These are phyloP conservation scores for Pelecanoides urinatrix DNA, from an alignment of 2,113 vertebrate genomes.

Conservation along the genomic window DNA sequence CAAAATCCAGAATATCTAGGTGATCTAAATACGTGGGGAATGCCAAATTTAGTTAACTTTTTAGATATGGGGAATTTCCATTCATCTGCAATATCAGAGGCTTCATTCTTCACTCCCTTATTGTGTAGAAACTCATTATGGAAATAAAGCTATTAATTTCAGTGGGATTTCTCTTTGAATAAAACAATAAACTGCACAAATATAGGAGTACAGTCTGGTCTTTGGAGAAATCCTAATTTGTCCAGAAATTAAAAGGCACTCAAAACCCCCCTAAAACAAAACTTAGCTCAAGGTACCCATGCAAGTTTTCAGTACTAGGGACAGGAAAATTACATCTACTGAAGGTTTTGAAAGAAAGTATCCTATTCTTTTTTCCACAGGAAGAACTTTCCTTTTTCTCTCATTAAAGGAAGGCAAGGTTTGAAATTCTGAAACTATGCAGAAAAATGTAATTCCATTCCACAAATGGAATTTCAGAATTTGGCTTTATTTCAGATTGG, in stretches of 20 bases:
- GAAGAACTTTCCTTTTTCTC: neutral
- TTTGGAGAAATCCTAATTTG: neutral
- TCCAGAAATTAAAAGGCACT: neutral
- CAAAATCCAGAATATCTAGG: neutral
- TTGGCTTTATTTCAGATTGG: neutral
- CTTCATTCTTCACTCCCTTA: neutral
- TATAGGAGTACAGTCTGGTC: neutral
- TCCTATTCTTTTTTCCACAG: neutral
- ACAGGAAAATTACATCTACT: neutral
- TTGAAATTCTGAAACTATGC: neutral
- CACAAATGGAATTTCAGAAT: neutral
- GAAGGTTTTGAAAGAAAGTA: neutral
- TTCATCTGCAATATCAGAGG: neutral
- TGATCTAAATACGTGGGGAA: neutral
- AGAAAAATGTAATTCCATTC: neutral
- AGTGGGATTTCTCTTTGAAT: neutral
- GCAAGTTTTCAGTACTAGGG: neutral
- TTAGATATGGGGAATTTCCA: neutral
- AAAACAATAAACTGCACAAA: neutral
- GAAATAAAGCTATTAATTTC: neutral
- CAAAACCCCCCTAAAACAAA: neutral
- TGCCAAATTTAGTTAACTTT: neutral
- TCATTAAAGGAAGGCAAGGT: neutral
- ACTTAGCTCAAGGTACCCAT: accelerated
- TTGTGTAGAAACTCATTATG: neutral